phyloP scores from a whole-genome alignment of 1,140 invertebrate species.

The Platyura marginata region DNA sequence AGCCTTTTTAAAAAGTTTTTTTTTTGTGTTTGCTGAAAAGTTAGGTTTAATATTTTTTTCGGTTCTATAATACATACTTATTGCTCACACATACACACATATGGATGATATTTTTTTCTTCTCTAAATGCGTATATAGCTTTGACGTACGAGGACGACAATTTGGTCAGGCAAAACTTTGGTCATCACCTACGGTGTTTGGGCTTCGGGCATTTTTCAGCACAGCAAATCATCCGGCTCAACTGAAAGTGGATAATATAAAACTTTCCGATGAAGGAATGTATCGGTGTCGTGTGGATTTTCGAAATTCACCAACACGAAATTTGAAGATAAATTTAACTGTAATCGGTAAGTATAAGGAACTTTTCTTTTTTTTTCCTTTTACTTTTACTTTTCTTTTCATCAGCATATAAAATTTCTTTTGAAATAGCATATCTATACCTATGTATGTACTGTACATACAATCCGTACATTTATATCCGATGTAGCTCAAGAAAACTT shows the following conservation, averaged over 20 bases:
- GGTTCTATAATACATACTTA: not conserved
- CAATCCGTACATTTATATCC: too few relatives aligned
- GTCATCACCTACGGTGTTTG: slow-evolving; percentile 63
- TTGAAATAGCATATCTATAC: too few relatives aligned
- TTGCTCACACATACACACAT: not conserved
- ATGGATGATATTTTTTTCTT: not conserved
- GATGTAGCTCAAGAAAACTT: too few relatives aligned
- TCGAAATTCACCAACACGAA: slow-evolving; percentile 66
- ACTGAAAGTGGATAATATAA: slow-evolving; percentile 51
- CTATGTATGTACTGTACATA: too few relatives aligned
- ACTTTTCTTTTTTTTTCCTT: too few relatives aligned
- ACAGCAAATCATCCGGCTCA: slow-evolving; percentile 45
- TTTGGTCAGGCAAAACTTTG: slow-evolving; percentile 53
- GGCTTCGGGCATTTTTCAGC: slow-evolving; percentile 53
- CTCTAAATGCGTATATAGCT: slow-evolving; percentile 36
- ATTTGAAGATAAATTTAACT: slow-evolving; percentile 68
- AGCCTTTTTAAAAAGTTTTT: too few relatives aligned
- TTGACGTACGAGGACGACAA: slow-evolving; percentile 57
- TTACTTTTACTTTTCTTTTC: too few relatives aligned
- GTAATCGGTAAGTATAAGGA: slow-evolving; percentile 65
- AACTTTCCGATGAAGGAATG: slow-evolving; percentile 54
- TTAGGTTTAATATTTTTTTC: too few relatives aligned
- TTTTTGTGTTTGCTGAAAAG: too few relatives aligned
- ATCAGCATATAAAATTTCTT: too few relatives aligned
- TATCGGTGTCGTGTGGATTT: slow-evolving; percentile 80